These are phyloP conservation scores for Euphysa ruthae DNA, from an alignment of 30 jellyfish, hydroid and myxozoan species.

Conservation along the genomic window DNA sequence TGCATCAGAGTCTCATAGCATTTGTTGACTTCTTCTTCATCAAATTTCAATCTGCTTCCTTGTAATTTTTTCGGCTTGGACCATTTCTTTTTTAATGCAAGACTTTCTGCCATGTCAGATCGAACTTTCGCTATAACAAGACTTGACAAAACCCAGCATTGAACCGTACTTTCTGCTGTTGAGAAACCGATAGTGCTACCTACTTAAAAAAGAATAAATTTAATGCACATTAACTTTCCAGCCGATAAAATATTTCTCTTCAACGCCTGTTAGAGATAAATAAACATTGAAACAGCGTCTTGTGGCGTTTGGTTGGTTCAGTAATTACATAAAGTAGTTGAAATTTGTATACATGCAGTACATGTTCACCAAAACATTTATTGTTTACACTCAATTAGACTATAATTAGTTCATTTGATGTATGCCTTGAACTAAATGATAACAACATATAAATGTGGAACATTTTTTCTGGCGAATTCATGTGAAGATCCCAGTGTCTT, in stretches of 20 bases:
- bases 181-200: too few species aligned
- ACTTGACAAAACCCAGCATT: conserved; percentile 1
- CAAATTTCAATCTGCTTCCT: background rate
- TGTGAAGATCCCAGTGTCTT: too few species aligned
- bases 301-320: background rate
- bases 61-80: background rate
- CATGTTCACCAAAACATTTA: too few species aligned
- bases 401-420: too few species aligned
- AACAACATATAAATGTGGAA: too few species aligned
- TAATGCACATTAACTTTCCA: background rate
- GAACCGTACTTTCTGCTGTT: conserved; percentile 3
- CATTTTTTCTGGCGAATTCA: too few species aligned
- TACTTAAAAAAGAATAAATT: too few species aligned
- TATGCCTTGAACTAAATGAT: too few species aligned
- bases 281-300: too few species aligned
- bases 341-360: too few species aligned
- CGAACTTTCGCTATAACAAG: background rate
- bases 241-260: background rate
- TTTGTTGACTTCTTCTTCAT: background rate
- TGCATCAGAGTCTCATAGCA: conserved; percentile 2
- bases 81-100: background rate
- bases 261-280: background rate
- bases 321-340: background rate
- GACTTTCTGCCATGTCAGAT: background rate
- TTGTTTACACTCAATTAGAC: too few species aligned